Conservation (phyloP, 2,888 invertebrate genomes). For the Erebia aethiops region DNA sequence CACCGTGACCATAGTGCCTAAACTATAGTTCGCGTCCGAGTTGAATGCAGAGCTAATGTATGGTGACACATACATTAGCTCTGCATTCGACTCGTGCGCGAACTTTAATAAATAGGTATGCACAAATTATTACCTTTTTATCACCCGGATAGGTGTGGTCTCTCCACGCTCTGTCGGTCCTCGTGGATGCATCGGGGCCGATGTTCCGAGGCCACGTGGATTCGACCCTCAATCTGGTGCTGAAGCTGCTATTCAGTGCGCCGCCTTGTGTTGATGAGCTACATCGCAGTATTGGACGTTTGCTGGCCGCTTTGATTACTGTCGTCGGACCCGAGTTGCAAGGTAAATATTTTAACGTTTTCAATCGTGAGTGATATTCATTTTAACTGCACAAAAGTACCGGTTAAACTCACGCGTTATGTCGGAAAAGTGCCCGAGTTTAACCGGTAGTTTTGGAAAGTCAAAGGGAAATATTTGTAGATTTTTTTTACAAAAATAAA, state of each 20-base stretch:
- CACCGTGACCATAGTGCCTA: no score
- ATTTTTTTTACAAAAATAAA: no score
- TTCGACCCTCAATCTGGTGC: conserved; percentile 93
- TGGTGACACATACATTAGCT: no score
- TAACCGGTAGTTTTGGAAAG: no score
- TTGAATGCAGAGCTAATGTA: no score
- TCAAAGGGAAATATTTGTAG: no score
- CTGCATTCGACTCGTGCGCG: no score
- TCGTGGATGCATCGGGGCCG: conserved; percentile 99
- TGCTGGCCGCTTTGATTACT: conserved; percentile 97
- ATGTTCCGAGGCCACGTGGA: conserved; percentile 99
- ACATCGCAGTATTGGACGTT: conserved; percentile 93
- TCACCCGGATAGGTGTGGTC: conserved; percentile 91
- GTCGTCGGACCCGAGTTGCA: conserved; percentile 99
- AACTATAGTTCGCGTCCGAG: no score
- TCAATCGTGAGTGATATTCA: no score
- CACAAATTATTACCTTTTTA: neutral
- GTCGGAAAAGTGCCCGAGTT: no score
- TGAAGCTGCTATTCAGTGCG: conserved; percentile 94
- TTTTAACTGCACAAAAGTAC: no score
- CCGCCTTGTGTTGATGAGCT: conserved; percentile 95
- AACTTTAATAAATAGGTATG: neutral
- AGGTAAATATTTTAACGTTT: conserved; percentile 72
- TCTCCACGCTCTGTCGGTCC: conserved; percentile 95
- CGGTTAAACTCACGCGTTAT: no score